Conservation (phyloP, 2,113 vertebrate species). For the Tenebrosternarchus preto region DNA sequence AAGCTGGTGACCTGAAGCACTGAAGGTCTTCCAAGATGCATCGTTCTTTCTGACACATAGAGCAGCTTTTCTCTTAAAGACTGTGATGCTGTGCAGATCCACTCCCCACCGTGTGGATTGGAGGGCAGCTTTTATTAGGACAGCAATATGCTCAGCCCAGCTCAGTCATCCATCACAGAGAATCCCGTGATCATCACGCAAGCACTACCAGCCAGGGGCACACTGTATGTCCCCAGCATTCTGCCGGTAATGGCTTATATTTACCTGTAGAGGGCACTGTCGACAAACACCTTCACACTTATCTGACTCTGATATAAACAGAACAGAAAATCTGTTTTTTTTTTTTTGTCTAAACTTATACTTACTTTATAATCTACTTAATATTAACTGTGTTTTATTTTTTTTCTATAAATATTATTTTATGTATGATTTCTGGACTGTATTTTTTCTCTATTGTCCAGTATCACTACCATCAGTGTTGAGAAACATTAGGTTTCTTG, state of each 20-base stretch:
- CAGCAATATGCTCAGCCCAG: constrained; percentile 72
- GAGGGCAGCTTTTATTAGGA: constrained; percentile 73
- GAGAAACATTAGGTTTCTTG: background rate
- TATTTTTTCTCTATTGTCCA: background rate
- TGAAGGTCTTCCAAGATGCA: constrained; percentile 61
- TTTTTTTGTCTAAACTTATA: constrained; percentile 1
- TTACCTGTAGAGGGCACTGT: constrained; percentile 51
- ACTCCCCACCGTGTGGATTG: constrained; percentile 62
- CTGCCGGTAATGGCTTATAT: background rate
- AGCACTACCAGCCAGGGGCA: constrained; percentile 20
- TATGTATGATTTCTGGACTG: background rate
- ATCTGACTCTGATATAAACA: background rate
- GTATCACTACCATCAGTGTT: background rate
- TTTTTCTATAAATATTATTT: background rate
- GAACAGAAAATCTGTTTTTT: background rate
- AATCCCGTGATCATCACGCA: constrained; percentile 13
- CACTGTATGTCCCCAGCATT: background rate
- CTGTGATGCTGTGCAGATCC: constrained; percentile 54
- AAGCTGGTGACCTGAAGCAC: constrained; percentile 57
- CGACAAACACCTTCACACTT: constrained; percentile 7
- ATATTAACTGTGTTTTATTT: background rate
- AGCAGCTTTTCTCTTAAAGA: constrained; percentile 71
- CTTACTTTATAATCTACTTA: background rate
- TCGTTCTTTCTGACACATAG: constrained; percentile 75
- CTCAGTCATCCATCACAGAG: constrained; percentile 72